Base-by-base conservation (phyloP, 2,888 invertebrate species). In the Lacanobia oleracea region DNA sequence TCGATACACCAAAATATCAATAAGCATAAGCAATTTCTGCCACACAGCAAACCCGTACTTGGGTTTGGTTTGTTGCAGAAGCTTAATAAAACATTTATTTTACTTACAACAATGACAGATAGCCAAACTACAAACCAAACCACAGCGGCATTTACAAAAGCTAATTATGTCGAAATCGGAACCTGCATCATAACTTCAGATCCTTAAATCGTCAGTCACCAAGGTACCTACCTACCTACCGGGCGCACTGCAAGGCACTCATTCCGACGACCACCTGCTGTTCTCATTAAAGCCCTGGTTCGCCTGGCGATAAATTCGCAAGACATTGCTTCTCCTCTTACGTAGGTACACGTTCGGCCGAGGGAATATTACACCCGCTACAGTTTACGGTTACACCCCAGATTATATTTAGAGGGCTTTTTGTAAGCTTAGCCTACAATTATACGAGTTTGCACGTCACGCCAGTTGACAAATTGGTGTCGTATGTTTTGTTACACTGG, bases 231-330 rank as follows among this genome's bases (percentile, higher is more conserved):
- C 6, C 33, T 33, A 33, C 33, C 33, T 33, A 33, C 62, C 9
- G 69, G 60, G 51, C 62, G 45, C 33, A 50, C 37, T 33, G 56
- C 67, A 67, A 73, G 69, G 65, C 63, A 75, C 56, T 77, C 81
- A 71, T 70, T 75, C 64, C 61, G 50, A n/a, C 43, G 72, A 79
- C 81, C 88, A 87, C 88, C 88, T 88, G 88, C 82, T 83, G 83
- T 84, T 88, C 86, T 86, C 88, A 88, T 88, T 88, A 88, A 87
- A 77, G 78, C 65, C 27, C 66, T 65, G 64, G 63, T 72, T 70
- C 77, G 60, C 75, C 82, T 74, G 72, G 69, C 83, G 64, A 83
- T 86, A 86, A 86, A 86, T 86, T 86, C 48, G 68, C 74, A 82
- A 81, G 75, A 81, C 84, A 74, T 76, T 75, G 83, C 77, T 80